These are phyloP conservation scores for Ptyas mucosa DNA, from an alignment of 2,113 vertebrate species.

Conservation along the genomic window DNA sequence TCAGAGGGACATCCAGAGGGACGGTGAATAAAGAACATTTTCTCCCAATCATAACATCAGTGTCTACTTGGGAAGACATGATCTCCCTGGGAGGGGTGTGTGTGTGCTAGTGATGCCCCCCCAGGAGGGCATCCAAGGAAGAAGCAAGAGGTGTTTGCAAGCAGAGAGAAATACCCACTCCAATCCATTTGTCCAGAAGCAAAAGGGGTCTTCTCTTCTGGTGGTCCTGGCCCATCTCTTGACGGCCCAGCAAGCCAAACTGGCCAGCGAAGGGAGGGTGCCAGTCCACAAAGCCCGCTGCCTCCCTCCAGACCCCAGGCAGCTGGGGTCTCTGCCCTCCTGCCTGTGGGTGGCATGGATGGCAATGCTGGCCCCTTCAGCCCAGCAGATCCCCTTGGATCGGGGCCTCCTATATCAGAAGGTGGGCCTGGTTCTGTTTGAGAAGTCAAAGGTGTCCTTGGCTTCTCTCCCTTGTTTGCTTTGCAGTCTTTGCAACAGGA, in stretches of 20 bases:
- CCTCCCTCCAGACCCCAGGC: no score
- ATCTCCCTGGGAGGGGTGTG: not conserved
- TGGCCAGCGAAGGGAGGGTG: not conserved
- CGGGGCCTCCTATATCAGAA: constrained; percentile 44
- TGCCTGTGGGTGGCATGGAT: constrained; percentile 18
- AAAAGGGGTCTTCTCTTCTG: not conserved
- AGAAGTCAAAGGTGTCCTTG: constrained; percentile 54
- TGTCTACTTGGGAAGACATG: not conserved
- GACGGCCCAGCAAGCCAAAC: not conserved
- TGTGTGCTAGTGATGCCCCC: not conserved
- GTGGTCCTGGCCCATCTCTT: not conserved
- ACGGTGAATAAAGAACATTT: not conserved
- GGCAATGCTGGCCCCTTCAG: constrained; percentile 30
- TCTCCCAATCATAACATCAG: not conserved
- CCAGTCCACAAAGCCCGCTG: not conserved
- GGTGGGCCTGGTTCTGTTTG: constrained; percentile 47
- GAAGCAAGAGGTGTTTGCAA: not conserved
- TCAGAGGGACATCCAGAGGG: not conserved
- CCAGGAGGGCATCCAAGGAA: not conserved
- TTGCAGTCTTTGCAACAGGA: constrained; percentile 17
- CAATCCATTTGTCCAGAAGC: not conserved
- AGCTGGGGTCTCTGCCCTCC: not conserved
- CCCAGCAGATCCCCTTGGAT: constrained; percentile 24
- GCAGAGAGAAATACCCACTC: not conserved
- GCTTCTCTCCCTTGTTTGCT: constrained; percentile 50